Evolutionary conservation across 2,888 invertebrate genomes (phyloP).

Genomic region (Chaetoderma sp.): DNA sequence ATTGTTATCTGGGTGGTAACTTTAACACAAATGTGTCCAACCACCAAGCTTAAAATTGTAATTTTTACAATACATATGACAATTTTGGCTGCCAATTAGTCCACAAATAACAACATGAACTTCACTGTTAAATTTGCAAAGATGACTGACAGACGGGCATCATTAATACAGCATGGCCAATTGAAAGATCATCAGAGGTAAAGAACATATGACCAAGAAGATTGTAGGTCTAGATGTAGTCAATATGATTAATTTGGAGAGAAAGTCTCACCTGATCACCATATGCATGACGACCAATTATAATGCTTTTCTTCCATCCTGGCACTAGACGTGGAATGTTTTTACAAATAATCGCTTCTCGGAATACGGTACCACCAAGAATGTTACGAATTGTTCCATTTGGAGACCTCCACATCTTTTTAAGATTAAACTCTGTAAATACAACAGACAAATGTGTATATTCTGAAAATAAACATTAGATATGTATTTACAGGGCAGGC

Average conservation of each 20-base stretch:
- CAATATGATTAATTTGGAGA: neutral
- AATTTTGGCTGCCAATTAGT: no score
- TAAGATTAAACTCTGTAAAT: slow-evolving; percentile 72
- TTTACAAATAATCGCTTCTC: slow-evolving; percentile 74
- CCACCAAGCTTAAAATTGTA: no score
- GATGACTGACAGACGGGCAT: neutral
- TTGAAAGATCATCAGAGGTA: neutral
- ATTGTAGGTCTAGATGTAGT: no score
- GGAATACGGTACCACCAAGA: slow-evolving; percentile 73
- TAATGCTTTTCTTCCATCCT: slow-evolving; percentile 95
- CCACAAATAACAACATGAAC: no score
- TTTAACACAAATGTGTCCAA: no score
- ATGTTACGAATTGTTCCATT: slow-evolving; percentile 75
- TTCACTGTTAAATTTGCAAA: neutral
- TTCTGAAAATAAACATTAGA: neutral
- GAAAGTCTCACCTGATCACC: slow-evolving; percentile 81
- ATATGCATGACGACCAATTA: slow-evolving; percentile 91
- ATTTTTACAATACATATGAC: no score
- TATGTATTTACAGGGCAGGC: neutral
- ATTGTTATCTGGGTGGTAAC: no score
- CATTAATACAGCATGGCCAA: neutral
- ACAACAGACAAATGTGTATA: slow-evolving; percentile 3
- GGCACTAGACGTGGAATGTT: slow-evolving; percentile 94
- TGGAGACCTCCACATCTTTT: slow-evolving; percentile 75
- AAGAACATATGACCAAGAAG: no score